Base-by-base conservation (phyloP, 2,888 invertebrate species). In the Epsilonema sp. region DNA sequence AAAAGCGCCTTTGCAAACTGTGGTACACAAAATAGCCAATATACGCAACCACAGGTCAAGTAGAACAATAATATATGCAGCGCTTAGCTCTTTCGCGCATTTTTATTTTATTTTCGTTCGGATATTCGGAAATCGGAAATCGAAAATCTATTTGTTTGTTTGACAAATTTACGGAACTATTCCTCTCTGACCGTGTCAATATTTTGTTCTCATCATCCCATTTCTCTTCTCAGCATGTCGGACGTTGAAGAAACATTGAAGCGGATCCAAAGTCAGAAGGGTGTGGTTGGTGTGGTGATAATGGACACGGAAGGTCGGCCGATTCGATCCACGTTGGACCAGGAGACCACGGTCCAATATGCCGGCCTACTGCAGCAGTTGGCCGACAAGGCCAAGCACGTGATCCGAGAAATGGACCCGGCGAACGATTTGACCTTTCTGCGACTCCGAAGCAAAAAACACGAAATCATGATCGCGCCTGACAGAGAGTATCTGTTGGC, bases 191-290 rank as follows among this genome's bases (percentile, higher is more conserved):
- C n/a, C n/a, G n/a, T n/a, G n/a, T n/a, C n/a, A n/a, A n/a, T n/a
- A n/a, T n/a, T n/a, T n/a, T n/a, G n/a, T n/a, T n/a, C n/a, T n/a
- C n/a, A n/a, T n/a, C n/a, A n/a, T n/a, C n/a, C n/a, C n/a, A n/a
- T n/a, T n/a, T n/a, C n/a, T n/a, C n/a, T n/a, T n/a, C n/a, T n/a
- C n/a, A n/a, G n/a, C n/a, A 59, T 58, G 62, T 52, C 67, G 51
- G 92, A 97, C 73, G 85, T 92, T 4, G 94, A 97, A 69, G 94
- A 94, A 71, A 89, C 86, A 1, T 75, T 94, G 58, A 89, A 90
- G 65, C 78, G 90, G 52, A 80, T 94, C 51, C 80, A 89, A 56
- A 73, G 77, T 26, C 89, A 92, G 61, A 90, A 84, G 68, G 92
- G 92, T 39, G 94, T 97, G 23, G 78, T 82, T 46, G 94, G 94